phyloP scores from a whole-genome alignment of 2,797 vertebrate genomes.

The Cossypha heuglini region DNA sequence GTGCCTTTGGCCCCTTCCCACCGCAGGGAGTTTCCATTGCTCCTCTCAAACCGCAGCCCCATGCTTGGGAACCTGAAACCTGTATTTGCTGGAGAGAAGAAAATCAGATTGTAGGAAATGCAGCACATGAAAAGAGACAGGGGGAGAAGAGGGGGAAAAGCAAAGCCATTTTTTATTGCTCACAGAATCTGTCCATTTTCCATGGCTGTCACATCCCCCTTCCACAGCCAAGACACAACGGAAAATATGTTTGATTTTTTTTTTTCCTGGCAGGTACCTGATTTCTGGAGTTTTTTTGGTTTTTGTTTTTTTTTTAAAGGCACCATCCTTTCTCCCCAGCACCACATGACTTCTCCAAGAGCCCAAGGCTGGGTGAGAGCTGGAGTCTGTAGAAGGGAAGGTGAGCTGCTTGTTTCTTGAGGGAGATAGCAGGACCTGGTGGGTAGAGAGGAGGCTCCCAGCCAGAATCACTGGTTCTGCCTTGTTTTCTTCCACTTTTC shows the following conservation, averaged over 20 bases:
- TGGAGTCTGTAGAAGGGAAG: not conserved
- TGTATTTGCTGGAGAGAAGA: not conserved
- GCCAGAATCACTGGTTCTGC: not conserved
- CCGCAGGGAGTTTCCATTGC: conserved; percentile 7
- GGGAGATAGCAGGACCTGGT: not conserved
- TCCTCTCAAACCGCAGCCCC: conserved; percentile 39
- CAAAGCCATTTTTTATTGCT: not conserved
- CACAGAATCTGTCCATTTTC: conserved; percentile 28
- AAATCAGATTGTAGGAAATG: conserved; percentile 43
- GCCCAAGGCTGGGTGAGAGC: not conserved
- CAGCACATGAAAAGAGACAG: not conserved
- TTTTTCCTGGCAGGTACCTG: conserved; percentile 34
- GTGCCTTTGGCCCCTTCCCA: conserved; percentile 1
- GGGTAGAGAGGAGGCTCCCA: not conserved
- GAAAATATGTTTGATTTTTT: conserved; percentile 44
- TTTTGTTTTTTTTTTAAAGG: not conserved
- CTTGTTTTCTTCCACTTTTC: not conserved
- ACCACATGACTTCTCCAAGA: fast-evolving
- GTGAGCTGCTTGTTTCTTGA: not conserved
- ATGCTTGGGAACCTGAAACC: conserved; percentile 23
- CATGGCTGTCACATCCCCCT: conserved; percentile 46
- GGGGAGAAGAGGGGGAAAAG: not conserved
- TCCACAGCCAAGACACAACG: not conserved
- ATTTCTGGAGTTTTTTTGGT: not conserved
- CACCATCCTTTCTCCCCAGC: not conserved